Evolutionary conservation across 1,140 invertebrate genomes (phyloP).

Genomic region (Aphidius gifuensis): DNA sequence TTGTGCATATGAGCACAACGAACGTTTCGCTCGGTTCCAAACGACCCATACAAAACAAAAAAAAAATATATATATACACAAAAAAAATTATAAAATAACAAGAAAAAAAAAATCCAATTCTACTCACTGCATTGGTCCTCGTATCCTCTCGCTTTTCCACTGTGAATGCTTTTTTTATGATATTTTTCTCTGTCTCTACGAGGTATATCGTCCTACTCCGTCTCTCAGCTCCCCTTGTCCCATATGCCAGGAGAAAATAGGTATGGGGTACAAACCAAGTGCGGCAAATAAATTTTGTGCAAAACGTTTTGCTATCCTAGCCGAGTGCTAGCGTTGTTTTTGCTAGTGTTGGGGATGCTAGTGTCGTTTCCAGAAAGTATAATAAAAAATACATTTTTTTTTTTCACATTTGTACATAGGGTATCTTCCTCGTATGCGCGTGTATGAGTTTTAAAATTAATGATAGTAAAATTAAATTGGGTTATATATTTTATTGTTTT

Average conservation of each 20-base stretch:
- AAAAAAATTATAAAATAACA: slow-evolving; percentile 12
- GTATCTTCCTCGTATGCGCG: too few species aligned
- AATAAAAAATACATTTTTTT: slow-evolving; percentile 1
- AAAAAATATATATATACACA: not conserved
- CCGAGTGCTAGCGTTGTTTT: too few species aligned
- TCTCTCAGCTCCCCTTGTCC: not conserved
- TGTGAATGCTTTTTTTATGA: not conserved
- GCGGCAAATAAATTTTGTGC: slow-evolving; percentile 11
- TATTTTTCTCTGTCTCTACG: not conserved
- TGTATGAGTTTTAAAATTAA: not conserved
- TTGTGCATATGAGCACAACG: slow-evolving; percentile 18
- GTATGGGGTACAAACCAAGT: not conserved
- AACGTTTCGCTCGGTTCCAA: slow-evolving; percentile 9
- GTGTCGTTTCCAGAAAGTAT: not conserved
- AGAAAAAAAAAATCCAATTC: slow-evolving; percentile 5
- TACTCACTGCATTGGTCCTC: not conserved
- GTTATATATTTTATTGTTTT: not conserved
- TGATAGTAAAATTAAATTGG: slow-evolving; percentile 7
- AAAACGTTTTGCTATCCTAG: not conserved
- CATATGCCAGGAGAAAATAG: not conserved
- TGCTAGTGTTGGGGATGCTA: too few species aligned
- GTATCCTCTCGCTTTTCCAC: not conserved
- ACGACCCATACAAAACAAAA: slow-evolving; percentile 16
- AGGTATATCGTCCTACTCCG: too few species aligned
- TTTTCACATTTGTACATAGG: slow-evolving; percentile 3